Evolutionary conservation across 2,113 vertebrate genomes (phyloP), one percentile per base, ranked within the genome.

Genomic region (Chaenogobius annularis): DNA sequence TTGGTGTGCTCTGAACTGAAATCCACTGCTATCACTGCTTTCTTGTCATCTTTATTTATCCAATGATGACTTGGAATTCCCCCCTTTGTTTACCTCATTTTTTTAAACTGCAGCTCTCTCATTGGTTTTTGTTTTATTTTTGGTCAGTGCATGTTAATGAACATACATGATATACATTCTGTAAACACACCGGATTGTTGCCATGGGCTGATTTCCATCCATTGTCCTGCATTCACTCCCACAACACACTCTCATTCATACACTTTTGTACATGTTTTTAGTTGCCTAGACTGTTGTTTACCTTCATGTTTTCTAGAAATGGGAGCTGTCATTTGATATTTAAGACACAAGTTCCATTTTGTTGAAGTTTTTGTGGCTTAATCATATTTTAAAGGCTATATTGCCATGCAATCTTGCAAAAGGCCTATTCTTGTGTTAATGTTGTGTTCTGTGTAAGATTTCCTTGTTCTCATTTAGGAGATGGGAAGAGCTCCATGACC

Each of bases 71-170:
- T 46, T 26, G 15, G 26, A 22, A 55, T 35, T 61, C 12, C 23
- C 14, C 19, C 7, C 7, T 69, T 65, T 40, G 8, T 6, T 68
- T 72, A 31, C 50, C 7, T 74, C 52, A 59, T 90, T 72, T 59
- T 50, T 80, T 40, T 40, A 73, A 92, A 87, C 85, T 90, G 89
- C 85, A 91, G 83, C 85, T 90, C 81, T 52, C 52, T 31, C 26
- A 31, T 31, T 31, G 26, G 26, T 31, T 31, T 31, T 31, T 31
- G 26, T 31, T 31, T 31, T 4, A 31, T 31, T 31, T 31, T 31
- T 31, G 26, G 26, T 31, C 26, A 31, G 26, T 31, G 26, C 26
- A 31, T 31, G 26, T 31, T 31, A 1, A 31, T 31, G 4, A 31
- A 31, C 26, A 31, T 4, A 31, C 26, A 31, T 31, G 26, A 31